phyloP scores from a whole-genome alignment of 2,888 invertebrate species.

The Petrolisthes cinctipes region DNA sequence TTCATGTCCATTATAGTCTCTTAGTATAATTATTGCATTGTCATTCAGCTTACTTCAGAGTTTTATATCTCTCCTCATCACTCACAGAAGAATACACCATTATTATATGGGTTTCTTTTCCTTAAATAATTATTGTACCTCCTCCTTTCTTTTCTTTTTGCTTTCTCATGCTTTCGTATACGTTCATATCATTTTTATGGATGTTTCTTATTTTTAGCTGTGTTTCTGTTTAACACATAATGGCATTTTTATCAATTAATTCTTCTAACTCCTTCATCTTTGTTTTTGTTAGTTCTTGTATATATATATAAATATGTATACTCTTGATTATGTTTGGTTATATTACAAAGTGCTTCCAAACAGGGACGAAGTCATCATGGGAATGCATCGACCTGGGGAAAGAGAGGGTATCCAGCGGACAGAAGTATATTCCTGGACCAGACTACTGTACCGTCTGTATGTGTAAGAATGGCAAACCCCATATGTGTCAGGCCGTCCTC shows the following conservation, averaged over 20 bases:
- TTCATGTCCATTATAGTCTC: too few relatives aligned
- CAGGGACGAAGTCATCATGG: constrained; percentile 58
- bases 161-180: too few relatives aligned
- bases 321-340: neutral
- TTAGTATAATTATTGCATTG: too few relatives aligned
- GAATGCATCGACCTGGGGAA: constrained; percentile 63
- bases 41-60: too few relatives aligned
- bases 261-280: neutral
- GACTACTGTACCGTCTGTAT: constrained; percentile 89
- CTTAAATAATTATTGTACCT: neutral
- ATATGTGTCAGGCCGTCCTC: constrained; percentile 86
- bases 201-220: neutral
- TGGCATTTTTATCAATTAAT: neutral
- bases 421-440: constrained; percentile 77
- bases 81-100: too few relatives aligned
- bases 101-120: too few relatives aligned
- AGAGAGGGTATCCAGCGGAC: constrained; percentile 52
- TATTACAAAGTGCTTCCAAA: constrained; percentile 69
- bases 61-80: too few relatives aligned
- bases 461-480: constrained; percentile 87
- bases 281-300: neutral
- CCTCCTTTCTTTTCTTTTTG: neutral
- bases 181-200: neutral
- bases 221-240: neutral
- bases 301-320: neutral